Conservation (phyloP, 2,113 vertebrate species). For the Daubentonia madagascariensis region DNA sequence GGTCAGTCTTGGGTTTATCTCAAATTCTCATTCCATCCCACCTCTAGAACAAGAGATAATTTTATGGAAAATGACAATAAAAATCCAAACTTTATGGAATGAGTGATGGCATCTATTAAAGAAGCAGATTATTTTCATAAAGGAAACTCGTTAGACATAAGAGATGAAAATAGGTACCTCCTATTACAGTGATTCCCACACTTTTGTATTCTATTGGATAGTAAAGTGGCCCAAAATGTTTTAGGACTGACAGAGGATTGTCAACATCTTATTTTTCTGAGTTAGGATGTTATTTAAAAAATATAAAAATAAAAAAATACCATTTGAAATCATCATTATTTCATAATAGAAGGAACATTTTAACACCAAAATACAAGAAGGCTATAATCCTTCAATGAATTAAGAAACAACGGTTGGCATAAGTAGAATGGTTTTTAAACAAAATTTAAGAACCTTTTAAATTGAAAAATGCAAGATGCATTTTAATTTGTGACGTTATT, state of each 20-base stretch:
- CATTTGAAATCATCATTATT: neutral
- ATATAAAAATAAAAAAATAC: neutral
- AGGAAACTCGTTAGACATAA: neutral
- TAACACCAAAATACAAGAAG: neutral
- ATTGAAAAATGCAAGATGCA: conserved; percentile 2
- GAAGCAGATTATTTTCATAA: conserved; percentile 26
- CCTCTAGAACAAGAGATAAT: neutral
- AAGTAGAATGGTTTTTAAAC: neutral
- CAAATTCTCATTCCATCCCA: neutral
- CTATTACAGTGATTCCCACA: neutral
- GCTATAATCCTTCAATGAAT: neutral
- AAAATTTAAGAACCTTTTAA: neutral
- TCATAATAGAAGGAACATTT: neutral
- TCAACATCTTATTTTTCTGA: conserved; percentile 1
- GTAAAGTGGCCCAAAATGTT: conserved; percentile 11
- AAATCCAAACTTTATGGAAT: neutral
- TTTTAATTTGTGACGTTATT: conserved; percentile 35
- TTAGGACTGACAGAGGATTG: neutral
- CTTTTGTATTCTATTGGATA: neutral
- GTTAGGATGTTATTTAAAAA: neutral
- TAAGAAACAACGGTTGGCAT: neutral
- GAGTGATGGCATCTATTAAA: neutral
- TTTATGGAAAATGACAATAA: conserved; percentile 7
- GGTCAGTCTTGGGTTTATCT: neutral
- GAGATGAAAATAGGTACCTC: neutral